Evolutionary conservation across 2,797 vertebrate species (phyloP).

Genomic region (Apodemus agrarius): DNA sequence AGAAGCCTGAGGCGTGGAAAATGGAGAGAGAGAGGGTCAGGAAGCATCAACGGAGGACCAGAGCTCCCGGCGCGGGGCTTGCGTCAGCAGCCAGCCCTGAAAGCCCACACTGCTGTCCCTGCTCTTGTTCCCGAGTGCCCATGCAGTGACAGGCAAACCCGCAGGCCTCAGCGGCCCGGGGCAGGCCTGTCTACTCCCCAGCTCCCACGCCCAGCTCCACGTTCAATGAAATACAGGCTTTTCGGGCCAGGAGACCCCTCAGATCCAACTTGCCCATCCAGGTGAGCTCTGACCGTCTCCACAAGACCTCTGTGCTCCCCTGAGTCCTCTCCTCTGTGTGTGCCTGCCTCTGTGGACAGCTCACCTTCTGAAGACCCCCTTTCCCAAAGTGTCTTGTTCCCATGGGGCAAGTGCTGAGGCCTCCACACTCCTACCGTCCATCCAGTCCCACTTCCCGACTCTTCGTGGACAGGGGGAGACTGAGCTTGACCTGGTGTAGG

Average conservation of each 20-base stretch:
- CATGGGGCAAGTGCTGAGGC: accelerated
- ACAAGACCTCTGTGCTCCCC: neutral
- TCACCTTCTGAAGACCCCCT: neutral
- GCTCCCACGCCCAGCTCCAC: neutral
- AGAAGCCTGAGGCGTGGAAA: neutral
- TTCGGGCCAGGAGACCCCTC: neutral
- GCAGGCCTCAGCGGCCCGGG: neutral
- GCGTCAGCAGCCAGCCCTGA: accelerated
- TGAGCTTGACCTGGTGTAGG: neutral
- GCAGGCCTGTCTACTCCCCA: neutral
- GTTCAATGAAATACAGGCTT: neutral
- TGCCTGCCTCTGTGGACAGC: neutral
- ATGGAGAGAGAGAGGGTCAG: neutral
- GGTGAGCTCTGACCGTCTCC: neutral
- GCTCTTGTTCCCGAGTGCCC: neutral
- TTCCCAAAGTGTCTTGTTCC: neutral
- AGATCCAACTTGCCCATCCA: neutral
- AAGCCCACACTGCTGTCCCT: neutral
- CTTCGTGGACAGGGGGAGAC: neutral
- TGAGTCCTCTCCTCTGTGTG: neutral
- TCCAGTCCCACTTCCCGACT: neutral
- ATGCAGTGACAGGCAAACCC: accelerated
- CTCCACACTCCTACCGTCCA: neutral
- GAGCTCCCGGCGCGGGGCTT: neutral
- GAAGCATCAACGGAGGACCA: neutral